Percentiles rank a stretch among this genome's conserved stretches.
phyloP scores from a whole-genome alignment of 1,140 invertebrate species.

The Temnothorax curvispinosus region DNA sequence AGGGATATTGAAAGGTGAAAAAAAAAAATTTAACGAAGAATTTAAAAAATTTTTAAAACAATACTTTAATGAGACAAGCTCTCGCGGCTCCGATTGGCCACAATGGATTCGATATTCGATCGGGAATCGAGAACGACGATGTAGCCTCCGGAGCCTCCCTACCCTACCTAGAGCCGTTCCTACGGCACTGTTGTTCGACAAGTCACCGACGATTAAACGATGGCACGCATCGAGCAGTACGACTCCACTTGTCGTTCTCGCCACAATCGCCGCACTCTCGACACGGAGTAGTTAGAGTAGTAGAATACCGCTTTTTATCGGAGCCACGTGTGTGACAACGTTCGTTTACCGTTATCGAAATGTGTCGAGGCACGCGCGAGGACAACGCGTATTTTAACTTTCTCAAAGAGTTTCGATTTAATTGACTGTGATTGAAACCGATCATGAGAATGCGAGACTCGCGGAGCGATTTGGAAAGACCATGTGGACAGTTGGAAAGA shows the following conservation, averaged over 20 bases:
- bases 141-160: too few relatives aligned
- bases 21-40: neutral
- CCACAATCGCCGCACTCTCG: conserved; percentile 5
- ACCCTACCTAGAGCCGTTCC: neutral
- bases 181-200: conserved; percentile 15
- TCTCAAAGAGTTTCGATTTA: conserved; percentile 7
- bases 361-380: neutral
- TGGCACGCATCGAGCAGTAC: conserved; percentile 36
- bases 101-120: neutral
- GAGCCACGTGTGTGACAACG: conserved; percentile 6
- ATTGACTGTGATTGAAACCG: neutral
- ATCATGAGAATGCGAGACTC: neutral
- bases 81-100: neutral
- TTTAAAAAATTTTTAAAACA: neutral
- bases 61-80: neutral
- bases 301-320: conserved; percentile 2
- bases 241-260: conserved; percentile 23
- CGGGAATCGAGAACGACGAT: neutral
- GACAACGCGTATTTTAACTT: neutral
- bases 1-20: neutral
- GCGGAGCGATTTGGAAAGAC: neutral
- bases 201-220: conserved; percentile 40
- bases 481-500: too few relatives aligned
- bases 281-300: neutral
- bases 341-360: conserved; percentile 15